Conservation (phyloP, 2,888 invertebrate genomes). For the Troides helena region DNA sequence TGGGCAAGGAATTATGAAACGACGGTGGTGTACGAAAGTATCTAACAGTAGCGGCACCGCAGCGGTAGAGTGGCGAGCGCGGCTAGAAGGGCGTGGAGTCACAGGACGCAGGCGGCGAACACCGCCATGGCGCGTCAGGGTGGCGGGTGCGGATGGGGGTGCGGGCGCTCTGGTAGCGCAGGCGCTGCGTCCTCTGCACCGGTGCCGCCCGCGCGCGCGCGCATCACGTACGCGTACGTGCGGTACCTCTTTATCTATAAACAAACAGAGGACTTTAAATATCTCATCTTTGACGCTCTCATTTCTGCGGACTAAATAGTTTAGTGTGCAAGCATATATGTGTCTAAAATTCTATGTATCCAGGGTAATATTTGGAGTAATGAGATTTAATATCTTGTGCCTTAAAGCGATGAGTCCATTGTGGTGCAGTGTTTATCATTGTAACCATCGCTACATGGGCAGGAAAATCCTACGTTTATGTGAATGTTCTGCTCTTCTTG, state of each 20-base stretch:
- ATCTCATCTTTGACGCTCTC: too few species aligned
- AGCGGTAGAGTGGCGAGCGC: conserved; percentile 22
- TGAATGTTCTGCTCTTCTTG: too few species aligned
- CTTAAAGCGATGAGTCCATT: too few species aligned
- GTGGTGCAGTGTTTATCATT: too few species aligned
- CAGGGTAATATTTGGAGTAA: too few species aligned
- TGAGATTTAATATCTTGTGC: too few species aligned
- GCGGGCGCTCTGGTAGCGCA: conserved; percentile 79
- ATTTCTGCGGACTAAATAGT: too few species aligned
- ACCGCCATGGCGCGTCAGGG: conserved; percentile 89
- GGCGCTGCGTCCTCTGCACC: conserved; percentile 72
- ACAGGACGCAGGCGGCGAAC: conserved; percentile 90
- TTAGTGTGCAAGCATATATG: too few species aligned
- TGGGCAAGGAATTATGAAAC: background rate
- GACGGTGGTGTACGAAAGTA: background rate
- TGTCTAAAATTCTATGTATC: too few species aligned
- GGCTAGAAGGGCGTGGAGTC: conserved; percentile 33
- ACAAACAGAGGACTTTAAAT: background rate
- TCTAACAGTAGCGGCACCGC: background rate
- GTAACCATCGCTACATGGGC: too few species aligned
- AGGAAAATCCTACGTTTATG: too few species aligned
- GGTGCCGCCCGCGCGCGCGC: conserved; percentile 81
- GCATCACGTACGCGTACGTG: conserved; percentile 88
- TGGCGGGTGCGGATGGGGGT: conserved; percentile 70
- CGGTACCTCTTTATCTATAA: conserved; percentile 89